These are phyloP conservation scores for Drosophila auraria DNA, from an alignment of 1,140 invertebrate species.

Conservation along the genomic window DNA sequence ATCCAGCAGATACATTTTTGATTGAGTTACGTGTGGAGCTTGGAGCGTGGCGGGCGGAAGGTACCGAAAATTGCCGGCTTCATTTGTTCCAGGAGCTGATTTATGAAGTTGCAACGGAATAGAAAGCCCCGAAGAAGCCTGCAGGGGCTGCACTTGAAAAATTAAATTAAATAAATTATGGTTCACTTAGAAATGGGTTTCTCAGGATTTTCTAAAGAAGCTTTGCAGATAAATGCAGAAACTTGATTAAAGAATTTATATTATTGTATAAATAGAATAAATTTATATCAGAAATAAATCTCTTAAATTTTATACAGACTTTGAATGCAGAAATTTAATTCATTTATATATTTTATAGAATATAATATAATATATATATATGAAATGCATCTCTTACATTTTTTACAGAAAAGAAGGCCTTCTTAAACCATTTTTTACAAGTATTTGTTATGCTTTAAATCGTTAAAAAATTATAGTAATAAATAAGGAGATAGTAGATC, in stretches of 20 bases:
- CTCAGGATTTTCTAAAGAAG: not conserved
- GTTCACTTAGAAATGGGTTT: too few relatives aligned
- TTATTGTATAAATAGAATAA: too few relatives aligned
- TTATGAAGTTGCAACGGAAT: constrained; percentile 62
- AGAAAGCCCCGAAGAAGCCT: constrained; percentile 15
- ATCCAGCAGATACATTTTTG: constrained; percentile 79
- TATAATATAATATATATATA: too few relatives aligned
- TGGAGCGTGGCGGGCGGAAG: not conserved
- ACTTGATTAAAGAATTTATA: not conserved
- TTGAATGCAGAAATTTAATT: accelerated
- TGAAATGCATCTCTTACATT: too few relatives aligned
- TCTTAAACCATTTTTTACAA: not conserved
- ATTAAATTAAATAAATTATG: not conserved
- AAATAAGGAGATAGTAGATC: accelerated
- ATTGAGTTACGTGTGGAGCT: constrained; percentile 76
- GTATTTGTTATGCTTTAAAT: not conserved
- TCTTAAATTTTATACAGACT: too few relatives aligned
- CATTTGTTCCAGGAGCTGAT: constrained; percentile 73
- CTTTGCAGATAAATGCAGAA: too few relatives aligned
- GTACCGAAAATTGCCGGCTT: constrained; percentile 58
- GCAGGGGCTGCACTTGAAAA: not conserved
- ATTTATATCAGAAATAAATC: too few relatives aligned
- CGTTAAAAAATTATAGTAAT: not conserved
- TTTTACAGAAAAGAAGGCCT: accelerated
- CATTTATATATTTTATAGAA: not conserved